Base-by-base conservation (phyloP, 1,140 invertebrate genomes). In the Pseudomyrmex flavicornis region DNA sequence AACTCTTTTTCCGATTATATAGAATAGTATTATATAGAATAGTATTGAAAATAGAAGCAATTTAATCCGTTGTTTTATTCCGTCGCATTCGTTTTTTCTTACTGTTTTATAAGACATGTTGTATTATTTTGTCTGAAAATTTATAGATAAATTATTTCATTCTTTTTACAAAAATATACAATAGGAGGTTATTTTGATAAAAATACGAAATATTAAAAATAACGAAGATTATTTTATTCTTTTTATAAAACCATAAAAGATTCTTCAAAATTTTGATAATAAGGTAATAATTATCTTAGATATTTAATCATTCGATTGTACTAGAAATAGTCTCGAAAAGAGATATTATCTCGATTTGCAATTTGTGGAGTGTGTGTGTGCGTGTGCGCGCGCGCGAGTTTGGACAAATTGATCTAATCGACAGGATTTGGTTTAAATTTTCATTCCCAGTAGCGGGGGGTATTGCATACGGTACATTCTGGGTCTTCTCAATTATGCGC, bases 401-500 rank as follows among this genome's bases (percentile, higher is more conserved):
- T 70, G 22, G 12, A 59, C 15, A 20, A 35, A 2, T 48, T 54
- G 74, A 66, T 56, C 12, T 44, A 4, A 48, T 72, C 22, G 76
- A 80, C 44, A 59, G 56, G 48, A 48, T 80, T 15, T 70, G 35
- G 54, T 50, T 80, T 26, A 80, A 80, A 72, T 59, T 72, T 80
- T 80, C 46, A 80, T 70, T 1, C 15, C 48, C 66, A 17, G 66
- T 12, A 56, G 22, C 50, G 7, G 4, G 7, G 4, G 35, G 35
- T 35, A 35, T 4, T 35, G 35, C 35, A 35, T 35, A 35, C 5
- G 5, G 50, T 80, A 72, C 76, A 59, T 61, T 72, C 12, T 72
- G n/a, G 44, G n/a, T 80, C 76, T 59, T 69, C 66, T 72, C 76
- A 80, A 80, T 80, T 80, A 80, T 80, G 76, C 76, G 66, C 10